Evolutionary conservation across 2,797 vertebrate species (phyloP), one percentile per base, ranked within the genome.

Genomic region (Malurus splendens): DNA sequence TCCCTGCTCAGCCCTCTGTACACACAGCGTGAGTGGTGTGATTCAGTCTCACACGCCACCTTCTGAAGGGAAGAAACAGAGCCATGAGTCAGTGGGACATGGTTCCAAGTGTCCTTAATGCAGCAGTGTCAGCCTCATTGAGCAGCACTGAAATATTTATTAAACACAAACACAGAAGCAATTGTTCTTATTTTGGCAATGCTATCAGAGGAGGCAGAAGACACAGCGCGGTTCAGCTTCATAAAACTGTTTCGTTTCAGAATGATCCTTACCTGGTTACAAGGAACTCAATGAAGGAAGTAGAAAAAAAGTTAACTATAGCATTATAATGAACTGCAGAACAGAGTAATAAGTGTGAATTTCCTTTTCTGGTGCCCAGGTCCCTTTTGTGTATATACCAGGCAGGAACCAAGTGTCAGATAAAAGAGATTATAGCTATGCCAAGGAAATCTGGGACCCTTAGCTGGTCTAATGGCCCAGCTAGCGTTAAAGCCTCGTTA

Each of bases 191-290:
- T 91, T 90, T 87, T 75, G 72, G 76, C 81, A 76, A 28, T 20
- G 76, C 8, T 72, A 25, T 81, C 82, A 42, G 13, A 86, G 84
- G 44, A 87, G 68, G 93, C 82, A 89, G 83, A 93, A 94, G 78
- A 75, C 86, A 73, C 42, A 73, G 54, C 10, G 8, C 45, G 82
- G 82, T 92, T 27, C 50, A 45, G 25, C 56, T 90, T 92, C 91
- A 95, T 94, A 91, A 94, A 94, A 94, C 76, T 78, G n/a, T 79
- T 82, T 94, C 39, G 55, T 92, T 96, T 95, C 87, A 79, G 86
- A 96, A 95, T 86, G 76, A 87, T 86, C 50, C 62, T 88, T 56
- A 92, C 89, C 90, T 73, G 64, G 39, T 32, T 89, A 56, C 38
- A 72, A 52, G 73, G 82, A 96, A 90, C 83, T 81, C 55, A 42